Conservation (phyloP, 2,113 vertebrate species). For the Castor canadensis region DNA sequence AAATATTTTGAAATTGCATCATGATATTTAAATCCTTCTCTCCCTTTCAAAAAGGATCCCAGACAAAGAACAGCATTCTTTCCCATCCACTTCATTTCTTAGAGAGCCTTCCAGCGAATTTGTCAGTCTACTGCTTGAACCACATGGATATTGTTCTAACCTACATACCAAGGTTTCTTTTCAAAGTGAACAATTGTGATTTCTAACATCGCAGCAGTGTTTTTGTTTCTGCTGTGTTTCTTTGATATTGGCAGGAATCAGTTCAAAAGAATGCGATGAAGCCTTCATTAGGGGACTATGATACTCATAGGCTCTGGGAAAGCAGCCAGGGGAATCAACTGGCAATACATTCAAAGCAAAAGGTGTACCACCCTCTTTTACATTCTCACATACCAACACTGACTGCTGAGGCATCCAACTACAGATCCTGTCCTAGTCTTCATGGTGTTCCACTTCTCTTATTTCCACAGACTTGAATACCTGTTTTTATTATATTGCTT, state of each 20-base stretch:
- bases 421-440: background rate
- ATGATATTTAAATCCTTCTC: conserved; percentile 55
- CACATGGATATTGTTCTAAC: conserved; percentile 65
- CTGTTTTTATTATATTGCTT: conserved; percentile 47
- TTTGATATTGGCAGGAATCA: conserved; percentile 78
- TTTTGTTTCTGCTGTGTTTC: conserved; percentile 76
- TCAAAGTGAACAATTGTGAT: conserved; percentile 62
- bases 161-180: conserved; percentile 56
- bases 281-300: conserved; percentile 74
- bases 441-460: background rate
- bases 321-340: conserved; percentile 69
- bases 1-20: conserved; percentile 43
- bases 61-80: conserved; percentile 57
- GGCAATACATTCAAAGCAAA: conserved; percentile 69
- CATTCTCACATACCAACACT: conserved; percentile 24
- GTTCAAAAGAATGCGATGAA: conserved; percentile 74
- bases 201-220: conserved; percentile 61
- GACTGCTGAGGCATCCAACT: background rate
- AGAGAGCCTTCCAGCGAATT: conserved; percentile 36
- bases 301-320: conserved; percentile 74
- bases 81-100: conserved; percentile 51
- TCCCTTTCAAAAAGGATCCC: conserved; percentile 5
- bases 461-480: conserved; percentile 35
- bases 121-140: conserved; percentile 55
- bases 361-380: conserved; percentile 56